Evolutionary conservation across 2,113 vertebrate genomes (phyloP).

Genomic region (Erythrolamprus reginae): DNA sequence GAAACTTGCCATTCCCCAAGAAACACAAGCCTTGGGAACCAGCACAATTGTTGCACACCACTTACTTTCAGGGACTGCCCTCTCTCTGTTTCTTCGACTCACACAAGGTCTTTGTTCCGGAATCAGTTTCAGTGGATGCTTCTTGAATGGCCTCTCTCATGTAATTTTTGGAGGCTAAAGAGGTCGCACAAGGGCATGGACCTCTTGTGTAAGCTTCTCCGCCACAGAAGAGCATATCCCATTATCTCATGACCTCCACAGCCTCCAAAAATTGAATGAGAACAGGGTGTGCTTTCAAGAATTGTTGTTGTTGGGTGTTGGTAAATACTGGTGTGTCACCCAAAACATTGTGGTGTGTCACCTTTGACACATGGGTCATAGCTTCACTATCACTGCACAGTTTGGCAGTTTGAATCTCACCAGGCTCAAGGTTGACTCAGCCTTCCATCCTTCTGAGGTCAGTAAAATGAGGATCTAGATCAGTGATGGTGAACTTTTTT

Average conservation of each 20-base stretch:
- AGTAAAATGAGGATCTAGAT: too few relatives aligned
- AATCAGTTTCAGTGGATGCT: neutral
- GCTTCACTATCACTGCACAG: neutral
- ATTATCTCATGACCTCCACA: too few relatives aligned
- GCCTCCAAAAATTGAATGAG: too few relatives aligned
- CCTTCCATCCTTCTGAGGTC: too few relatives aligned
- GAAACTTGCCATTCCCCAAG: neutral
- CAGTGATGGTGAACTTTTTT: too few relatives aligned
- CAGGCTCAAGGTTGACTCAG: too few relatives aligned
- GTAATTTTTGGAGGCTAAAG: neutral
- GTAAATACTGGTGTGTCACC: too few relatives aligned
- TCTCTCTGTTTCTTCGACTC: neutral
- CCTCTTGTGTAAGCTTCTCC: neutral
- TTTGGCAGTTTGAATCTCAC: too few relatives aligned
- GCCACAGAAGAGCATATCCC: neutral
- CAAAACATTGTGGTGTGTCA: too few relatives aligned
- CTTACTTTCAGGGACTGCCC: neutral
- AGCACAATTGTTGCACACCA: neutral
- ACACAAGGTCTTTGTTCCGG: neutral
- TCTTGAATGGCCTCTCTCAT: neutral
- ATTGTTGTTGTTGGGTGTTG: too few relatives aligned
- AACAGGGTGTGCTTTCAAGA: too few relatives aligned
- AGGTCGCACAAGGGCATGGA: neutral
- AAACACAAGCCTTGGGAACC: neutral
- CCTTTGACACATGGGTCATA: neutral